Base-by-base conservation (phyloP, 1,140 invertebrate genomes). In the Drosophila elegans region DNA sequence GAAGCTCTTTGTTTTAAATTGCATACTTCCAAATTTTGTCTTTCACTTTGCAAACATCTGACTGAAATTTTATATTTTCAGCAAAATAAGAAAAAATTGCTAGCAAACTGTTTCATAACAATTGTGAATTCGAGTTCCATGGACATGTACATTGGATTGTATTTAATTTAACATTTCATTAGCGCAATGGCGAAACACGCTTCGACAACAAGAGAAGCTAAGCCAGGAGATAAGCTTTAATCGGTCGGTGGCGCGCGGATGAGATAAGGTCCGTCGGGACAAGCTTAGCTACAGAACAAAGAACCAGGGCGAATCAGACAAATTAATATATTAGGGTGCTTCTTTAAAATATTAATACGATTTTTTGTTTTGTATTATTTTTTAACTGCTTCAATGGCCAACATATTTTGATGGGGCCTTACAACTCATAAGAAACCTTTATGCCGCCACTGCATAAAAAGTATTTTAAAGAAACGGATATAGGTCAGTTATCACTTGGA, bases 211-310 rank as follows among this genome's bases (percentile, higher is more conserved):
- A 41, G 27, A 66, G 9, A 12, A 45, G 48, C 66, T 69, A 16
- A 1, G 7, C 41, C 49, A 45, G n/a, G 25, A n/a, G 68, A 71
- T 71, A 57, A 49, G 41, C 21, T 36, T 16, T 53, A 16, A 16
- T 41, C 49, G 39, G 39, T 10, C 12, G 16, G 32, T 25, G 7
- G 25, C n/a, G 27, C 27, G 39, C 60, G 67, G 67, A 71, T 71
- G 67, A 71, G 67, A 71, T 71, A 71, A 71, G 52, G 60, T 21
- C 38, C 11, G 25, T 6, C 29, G 12, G 44, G 36, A 10, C 52
- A 9, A 29, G 4, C n/a, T n/a, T 29, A 71, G 52, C 44, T 34
- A 36, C 27, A 21, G 13, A 39, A 48, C 42, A 11, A 46, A 59
- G 32, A 59, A 46, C 11, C 55, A 13, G 48, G 48, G 7, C 27